Conservation (phyloP, 2,113 vertebrate genomes). For the Pseudopodoces humilis region DNA sequence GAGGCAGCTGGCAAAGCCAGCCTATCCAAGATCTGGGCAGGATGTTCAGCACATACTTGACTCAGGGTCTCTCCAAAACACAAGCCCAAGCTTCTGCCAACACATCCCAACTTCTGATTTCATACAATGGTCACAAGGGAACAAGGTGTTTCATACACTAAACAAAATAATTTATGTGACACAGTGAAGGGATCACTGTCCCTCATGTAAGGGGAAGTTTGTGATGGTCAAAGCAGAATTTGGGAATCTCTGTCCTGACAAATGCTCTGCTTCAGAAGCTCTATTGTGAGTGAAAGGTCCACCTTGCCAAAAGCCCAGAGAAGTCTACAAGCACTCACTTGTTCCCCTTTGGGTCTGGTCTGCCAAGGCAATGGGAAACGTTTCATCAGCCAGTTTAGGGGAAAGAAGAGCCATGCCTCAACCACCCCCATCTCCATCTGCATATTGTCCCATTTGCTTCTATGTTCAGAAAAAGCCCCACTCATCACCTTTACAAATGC, state of each 20-base stretch:
- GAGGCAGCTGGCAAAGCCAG: background rate
- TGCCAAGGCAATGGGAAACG: background rate
- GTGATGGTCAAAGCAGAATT: background rate
- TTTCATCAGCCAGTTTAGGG: background rate
- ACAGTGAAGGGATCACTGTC: background rate
- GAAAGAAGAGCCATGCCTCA: background rate
- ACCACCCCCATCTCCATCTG: accelerated
- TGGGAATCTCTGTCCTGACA: background rate
- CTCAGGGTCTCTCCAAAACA: background rate
- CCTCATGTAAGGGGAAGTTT: accelerated
- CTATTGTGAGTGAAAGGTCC: background rate
- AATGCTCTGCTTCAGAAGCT: background rate
- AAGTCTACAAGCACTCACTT: background rate
- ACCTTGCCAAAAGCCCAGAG: background rate
- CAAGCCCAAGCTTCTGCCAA: background rate
- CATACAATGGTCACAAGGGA: background rate
- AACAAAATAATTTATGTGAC: accelerated
- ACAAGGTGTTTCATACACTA: background rate
- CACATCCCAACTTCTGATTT: background rate
- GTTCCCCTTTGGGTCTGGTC: background rate
- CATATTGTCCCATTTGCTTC: background rate
- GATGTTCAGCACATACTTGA: background rate
- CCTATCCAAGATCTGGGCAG: background rate
- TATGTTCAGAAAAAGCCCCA: background rate
- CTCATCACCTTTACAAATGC: background rate